Evolutionary conservation across 2,888 invertebrate genomes (phyloP), one percentile per base, ranked within the genome.

Genomic region (Epirrita christyi): DNA sequence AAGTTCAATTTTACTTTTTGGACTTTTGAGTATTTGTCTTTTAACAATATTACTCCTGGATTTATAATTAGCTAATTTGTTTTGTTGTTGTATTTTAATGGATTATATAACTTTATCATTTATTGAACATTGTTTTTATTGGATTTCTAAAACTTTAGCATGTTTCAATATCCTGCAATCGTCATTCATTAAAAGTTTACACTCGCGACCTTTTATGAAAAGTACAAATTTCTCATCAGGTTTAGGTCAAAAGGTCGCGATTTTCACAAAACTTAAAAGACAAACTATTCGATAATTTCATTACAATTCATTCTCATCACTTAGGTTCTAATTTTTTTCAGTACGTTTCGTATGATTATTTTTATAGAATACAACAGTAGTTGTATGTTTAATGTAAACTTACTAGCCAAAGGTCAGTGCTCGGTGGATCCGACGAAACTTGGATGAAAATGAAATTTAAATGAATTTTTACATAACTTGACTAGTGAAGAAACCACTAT

Each of bases 21-120:
- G 64, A 52, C 34, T 72, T n/a, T 81, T 90, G 92, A 90, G 90
- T 91, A 90, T 91, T 91, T 90, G 92, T 90, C 86, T 90, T 90
- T 66, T 79, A 67, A 68, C 69, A 70, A 71, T 73, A 66, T 76
- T 76, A 74, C 75, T 77, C 71, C 72, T 76, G 70, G 78, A 77
- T 69, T 73, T 75, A 72, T 66, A 64, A 64, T 76, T 81, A 80
- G 81, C 76, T 78, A 84, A 85, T 83, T 86, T 85, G 88, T 91
- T 88, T 88, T 89, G 88, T 91, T 91, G 86, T 90, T 90, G 83
- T 86, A 90, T 86, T 87, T 86, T 86, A 86, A 88, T 88, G 85
- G 88, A 88, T 88, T 88, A 89, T 88, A 85, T 85, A 62, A 65
- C 79, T 80, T 80, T 81, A 83, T 83, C 77, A 83, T 79, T 85